A percentile compares a stretch with the other conserved stretches of the same genome.
These are phyloP conservation scores for Falco punctatus DNA, from an alignment of 2,113 vertebrate genomes.

Conservation along the genomic window DNA sequence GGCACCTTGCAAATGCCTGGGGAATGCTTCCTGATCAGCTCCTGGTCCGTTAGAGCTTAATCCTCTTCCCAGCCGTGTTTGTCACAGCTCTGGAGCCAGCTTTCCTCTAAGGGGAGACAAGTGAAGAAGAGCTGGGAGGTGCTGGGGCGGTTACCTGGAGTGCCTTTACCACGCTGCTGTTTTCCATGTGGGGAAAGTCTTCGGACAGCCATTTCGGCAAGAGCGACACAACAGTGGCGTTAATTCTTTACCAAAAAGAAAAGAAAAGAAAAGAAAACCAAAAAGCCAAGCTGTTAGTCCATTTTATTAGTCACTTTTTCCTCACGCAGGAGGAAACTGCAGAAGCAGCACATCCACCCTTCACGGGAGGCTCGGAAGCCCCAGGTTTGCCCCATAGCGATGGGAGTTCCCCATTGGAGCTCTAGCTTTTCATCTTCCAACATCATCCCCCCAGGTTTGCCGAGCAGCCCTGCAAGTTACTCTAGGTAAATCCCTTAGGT, in stretches of 20 bases:
- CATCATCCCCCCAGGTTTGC: neutral
- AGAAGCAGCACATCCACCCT: fast-evolving
- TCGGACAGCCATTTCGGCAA: conserved; percentile 73
- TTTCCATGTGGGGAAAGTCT: conserved; percentile 73
- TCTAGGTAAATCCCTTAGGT: neutral
- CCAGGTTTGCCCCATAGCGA: fast-evolving
- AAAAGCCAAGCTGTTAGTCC: neutral
- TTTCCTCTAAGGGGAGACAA: neutral
- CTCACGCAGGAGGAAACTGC: fast-evolving
- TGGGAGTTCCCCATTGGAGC: neutral
- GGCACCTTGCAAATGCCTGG: neutral
- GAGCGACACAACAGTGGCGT: neutral
- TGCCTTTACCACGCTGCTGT: conserved; percentile 64
- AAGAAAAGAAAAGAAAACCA: neutral
- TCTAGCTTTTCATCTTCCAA: neutral
- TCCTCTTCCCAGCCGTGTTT: fast-evolving
- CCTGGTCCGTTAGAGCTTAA: neutral
- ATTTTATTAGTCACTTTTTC: fast-evolving
- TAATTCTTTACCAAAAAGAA: conserved; percentile 53
- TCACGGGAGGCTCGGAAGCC: neutral
- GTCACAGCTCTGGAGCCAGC: neutral
- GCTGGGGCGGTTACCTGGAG: conserved; percentile 69
- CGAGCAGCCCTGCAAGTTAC: neutral
- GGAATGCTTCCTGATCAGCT: neutral
- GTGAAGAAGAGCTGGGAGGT: neutral